Base-by-base conservation (phyloP, 1,140 invertebrate genomes). In the Amphibalanus amphitrite region DNA sequence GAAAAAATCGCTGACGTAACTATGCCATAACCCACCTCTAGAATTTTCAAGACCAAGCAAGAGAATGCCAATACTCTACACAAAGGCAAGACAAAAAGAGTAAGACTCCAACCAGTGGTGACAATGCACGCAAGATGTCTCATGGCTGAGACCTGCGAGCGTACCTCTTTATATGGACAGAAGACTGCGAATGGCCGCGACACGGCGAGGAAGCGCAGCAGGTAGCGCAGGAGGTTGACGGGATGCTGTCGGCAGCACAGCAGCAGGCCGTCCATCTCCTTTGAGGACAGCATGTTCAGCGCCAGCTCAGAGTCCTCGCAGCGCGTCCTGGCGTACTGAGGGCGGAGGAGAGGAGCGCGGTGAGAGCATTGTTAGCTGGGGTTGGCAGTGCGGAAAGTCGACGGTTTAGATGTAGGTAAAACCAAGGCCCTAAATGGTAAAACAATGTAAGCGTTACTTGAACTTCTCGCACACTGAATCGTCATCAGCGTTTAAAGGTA, bases 151-250 rank as follows among this genome's bases (percentile, higher is more conserved):
- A n/a, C n/a, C n/a, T n/a, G n/a, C n/a, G 47, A 13, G 67, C 74
- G 76, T 77, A 82, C 81, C 78, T 95, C 92, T 75, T 87, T 84
- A 78, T 88, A 86, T 71, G 83, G 82, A 76, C 87, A 89, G 78
- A 89, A 95, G 13, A 97, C 86, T 0, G 92, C 90, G 80, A 97
- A 87, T 26, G 90, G 89, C 76, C 91, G 82, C 0, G 91, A 91
- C 1, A 85, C 84, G 73, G 86, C 86, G 0, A 97, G 77, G 79
- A 89, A 92, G 25, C 83, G 81, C 68, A 94, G 75, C n/a, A 97
- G 79, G 40, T 85, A 84, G 73, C 86, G 83, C 13, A 91, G 81
- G 71, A 96, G 87, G 77, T 86, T 88, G 15, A 86, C 79, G 1
- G 93, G 93, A 82, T 95, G 90, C 80, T 93, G 91, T 81, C 89